Evolutionary conservation across 2,797 vertebrate species (phyloP), one percentile per base, ranked within the genome.

Genomic region (Scleropages formosus): DNA sequence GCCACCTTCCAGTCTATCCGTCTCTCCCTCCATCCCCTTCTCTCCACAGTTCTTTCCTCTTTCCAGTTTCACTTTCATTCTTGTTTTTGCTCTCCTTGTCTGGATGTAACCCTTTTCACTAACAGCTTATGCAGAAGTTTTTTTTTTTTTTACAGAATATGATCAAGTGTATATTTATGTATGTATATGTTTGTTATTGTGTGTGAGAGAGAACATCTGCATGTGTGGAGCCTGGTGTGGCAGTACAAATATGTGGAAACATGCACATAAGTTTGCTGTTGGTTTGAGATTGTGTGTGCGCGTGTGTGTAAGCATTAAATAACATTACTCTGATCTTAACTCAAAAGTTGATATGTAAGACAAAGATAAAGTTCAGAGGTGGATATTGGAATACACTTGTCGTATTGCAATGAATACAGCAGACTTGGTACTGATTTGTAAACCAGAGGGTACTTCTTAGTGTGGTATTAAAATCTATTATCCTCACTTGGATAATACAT

Each of bases 221-320:
- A 83, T 80, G 62, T 27, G n/a, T 65, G 46, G 6, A 51, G 4
- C 67, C 67, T 49, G 20, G 67, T 69, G 51, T 49, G 86, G n/a
- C 67, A 69, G 93, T 96, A 94, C 94, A 93, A 92, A 93, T 93
- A 91, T 89, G 92, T 92, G 93, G 24, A 68, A 49, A 70, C 16
- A 53, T 85, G 88, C 89, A 92, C 89, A 86, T 89, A 85, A 87
- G 77, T 87, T 90, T 87, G 89, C 85, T 88, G 80, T 81, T n/a
- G n/a, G n/a, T n/a, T n/a, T 24, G 69, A 85, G 88, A 88, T 87
- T 86, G 84, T 84, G 88, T 84, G 87, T 87, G 84, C 12, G 59
- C 70, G 68, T 7, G 49, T 16, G 22, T 0, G 7, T 16, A 46
- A 22, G 47, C 26, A 31, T 18, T 44, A 63, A 63, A 51, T 65